Base-by-base conservation (phyloP, 2,888 invertebrate species). In the Lutraria lutraria region DNA sequence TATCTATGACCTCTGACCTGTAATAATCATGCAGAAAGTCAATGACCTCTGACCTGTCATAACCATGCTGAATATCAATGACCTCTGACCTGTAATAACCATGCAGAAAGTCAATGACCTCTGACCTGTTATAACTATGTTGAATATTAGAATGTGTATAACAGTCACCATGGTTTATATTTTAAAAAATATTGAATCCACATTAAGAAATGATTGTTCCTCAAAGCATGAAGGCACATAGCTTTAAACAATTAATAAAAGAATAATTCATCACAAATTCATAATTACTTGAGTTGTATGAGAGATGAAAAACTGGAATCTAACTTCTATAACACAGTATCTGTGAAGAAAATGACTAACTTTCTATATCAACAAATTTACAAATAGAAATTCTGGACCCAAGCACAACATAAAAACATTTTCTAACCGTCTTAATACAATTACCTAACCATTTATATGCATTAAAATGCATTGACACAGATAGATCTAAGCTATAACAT, bases 191-290 rank as follows among this genome's bases (percentile, higher is more conserved):
- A n/a, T 68, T n/a, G 63, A n/a, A 25, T 25, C n/a, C n/a, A 21
- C 63, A n/a, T 68, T 10, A 68, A n/a, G 25, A 68, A 68, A 68
- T 68, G 63, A 68, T 68, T 68, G 63, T 68, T 68, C 63, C 12
- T 68, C n/a, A 68, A 68, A 68, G 25, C 63, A 68, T 68, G 63
- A 68, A 68, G 63, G 63, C 63, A 68, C 63, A 68, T 68, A 68
- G 63, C 63, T 12, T 43, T 68, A 68, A n/a, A 68, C 63, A 25
- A 68, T 25, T 68, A 13, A 68, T 25, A 68, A 10, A 25, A 68
- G 63, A 68, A 68, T 25, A 68, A n/a, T 21, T 68, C 63, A 68
- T 68, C 63, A 68, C n/a, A 68, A 56, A 8, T 56, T 13, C 3
- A 19, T 25, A 68, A 68, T n/a, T 68, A 68, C 56, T 56, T 56